Evolutionary conservation across 2,113 vertebrate genomes (phyloP), one percentile per base, ranked within the genome.

Genomic region (Agelaius tricolor): DNA sequence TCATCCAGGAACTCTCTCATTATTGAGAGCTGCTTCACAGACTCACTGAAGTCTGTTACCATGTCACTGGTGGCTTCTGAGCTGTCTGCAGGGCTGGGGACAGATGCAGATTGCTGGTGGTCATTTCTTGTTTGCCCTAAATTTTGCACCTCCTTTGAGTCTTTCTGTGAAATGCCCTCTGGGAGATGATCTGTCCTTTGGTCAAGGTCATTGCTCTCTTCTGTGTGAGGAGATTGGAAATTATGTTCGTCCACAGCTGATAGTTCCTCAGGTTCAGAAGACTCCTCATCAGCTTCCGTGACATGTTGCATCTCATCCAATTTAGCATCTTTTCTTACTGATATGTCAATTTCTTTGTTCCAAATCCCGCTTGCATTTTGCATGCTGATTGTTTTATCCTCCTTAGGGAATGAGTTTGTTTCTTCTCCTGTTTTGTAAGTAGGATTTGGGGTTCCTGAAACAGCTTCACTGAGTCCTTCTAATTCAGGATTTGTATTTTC

Each of bases 1-100:
- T 98, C 98, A 58, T 98, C 97, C 22, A 99, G 98, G 95, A 98
- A 98, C 30, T 96, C 96, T 87, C 98, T 97, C 8, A 98, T 97
- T 52, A 99, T 97, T 14, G 97, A 97, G 55, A 99, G 94, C 33
- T 75, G 96, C 90, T 97, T 90, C 37, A 98, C 87, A 16, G 75
- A 72, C 20, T 98, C 98, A 3, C 97, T 97, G 77, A 98, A 98
- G 61, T 97, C 97, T 15, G 95, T 88, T 30, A 96, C 13, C 10
- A 33, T 15, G n/a, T 91, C 71, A 33, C 68, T 43, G n/a, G 26
- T 9, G 61, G 33, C 87, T 63, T 16, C 57, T 7, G 20, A 33
- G 20, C 37, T 46, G 27, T 77, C 91, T 6, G 41, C 52, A 10
- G n/a, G 62, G 18, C 43, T 80, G 58, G 52, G 43, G 11, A 65